These are phyloP conservation scores for Nesogale talazaci DNA, from an alignment of 2,113 vertebrate genomes.

Conservation along the genomic window DNA sequence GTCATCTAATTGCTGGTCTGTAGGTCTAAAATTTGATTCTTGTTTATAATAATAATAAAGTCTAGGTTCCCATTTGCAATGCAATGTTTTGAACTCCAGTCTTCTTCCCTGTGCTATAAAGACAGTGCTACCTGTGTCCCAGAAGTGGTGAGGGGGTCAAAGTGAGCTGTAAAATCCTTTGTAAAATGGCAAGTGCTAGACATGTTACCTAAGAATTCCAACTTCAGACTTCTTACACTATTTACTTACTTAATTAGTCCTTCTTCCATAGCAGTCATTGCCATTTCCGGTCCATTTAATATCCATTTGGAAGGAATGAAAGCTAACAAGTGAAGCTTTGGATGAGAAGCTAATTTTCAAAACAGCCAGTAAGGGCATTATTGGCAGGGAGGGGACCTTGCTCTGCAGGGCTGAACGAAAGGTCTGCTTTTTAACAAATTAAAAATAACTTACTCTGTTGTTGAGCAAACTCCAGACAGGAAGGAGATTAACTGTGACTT, in stretches of 20 bases:
- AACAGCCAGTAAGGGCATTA: not conserved
- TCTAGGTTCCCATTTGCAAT: constrained; percentile 10
- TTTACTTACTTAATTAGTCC: constrained; percentile 54
- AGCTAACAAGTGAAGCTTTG: not conserved
- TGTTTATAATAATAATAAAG: constrained; percentile 42
- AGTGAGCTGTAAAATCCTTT: constrained; percentile 22
- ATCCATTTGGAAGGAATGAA: constrained; percentile 30
- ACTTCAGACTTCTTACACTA: constrained; percentile 14
- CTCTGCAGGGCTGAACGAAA: not conserved
- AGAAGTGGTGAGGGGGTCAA: constrained; percentile 26
- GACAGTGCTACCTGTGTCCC: not conserved
- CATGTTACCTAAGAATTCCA: not conserved
- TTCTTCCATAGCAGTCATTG: constrained; percentile 33
- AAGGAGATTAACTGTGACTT: constrained; percentile 27
- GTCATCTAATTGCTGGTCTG: not conserved
- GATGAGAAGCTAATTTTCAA: constrained; percentile 4
- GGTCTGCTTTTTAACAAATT: not conserved
- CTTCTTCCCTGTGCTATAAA: constrained; percentile 24
- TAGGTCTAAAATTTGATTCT: not conserved
- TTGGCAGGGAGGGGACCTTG: not conserved
- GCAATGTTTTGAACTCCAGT: constrained; percentile 2
- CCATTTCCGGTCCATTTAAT: constrained; percentile 42
- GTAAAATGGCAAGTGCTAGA: constrained; percentile 9
- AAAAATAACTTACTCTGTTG: constrained; percentile 46
- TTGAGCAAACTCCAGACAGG: constrained; percentile 40